These are phyloP conservation scores for Hydrotaea diabolus DNA, from an alignment of 2,888 invertebrate genomes.

Conservation along the genomic window DNA sequence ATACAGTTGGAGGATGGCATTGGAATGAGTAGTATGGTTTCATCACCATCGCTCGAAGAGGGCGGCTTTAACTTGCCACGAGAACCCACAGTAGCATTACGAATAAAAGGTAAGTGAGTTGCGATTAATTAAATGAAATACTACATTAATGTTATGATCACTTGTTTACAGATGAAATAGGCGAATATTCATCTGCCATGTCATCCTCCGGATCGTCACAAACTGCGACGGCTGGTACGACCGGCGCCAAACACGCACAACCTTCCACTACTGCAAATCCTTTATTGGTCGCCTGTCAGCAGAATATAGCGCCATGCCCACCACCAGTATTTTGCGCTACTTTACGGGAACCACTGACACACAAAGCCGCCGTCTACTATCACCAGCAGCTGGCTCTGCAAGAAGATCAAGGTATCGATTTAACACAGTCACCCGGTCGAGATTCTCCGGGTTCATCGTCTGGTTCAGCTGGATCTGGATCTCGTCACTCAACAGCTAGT, in stretches of 20 bases:
- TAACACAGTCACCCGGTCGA: constrained; percentile 95
- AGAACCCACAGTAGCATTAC: constrained; percentile 80
- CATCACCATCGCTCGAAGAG: constrained; percentile 81
- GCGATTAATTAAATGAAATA: background rate
- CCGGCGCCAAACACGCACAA: constrained; percentile 57
- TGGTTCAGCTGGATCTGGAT: constrained; percentile 92
- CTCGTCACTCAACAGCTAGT: constrained; percentile 92
- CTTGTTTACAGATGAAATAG: constrained; percentile 84
- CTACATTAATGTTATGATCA: background rate
- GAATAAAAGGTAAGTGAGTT: constrained; percentile 76
- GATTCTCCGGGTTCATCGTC: constrained; percentile 95
- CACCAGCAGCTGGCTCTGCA: constrained; percentile 91
- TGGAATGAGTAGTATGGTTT: constrained; percentile 79
- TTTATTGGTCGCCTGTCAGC: constrained; percentile 69
- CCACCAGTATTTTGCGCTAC: constrained; percentile 86
- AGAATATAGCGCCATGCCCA: constrained; percentile 81
- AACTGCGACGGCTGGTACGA: constrained; percentile 58
- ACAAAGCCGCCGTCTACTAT: constrained; percentile 89
- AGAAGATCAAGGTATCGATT: constrained; percentile 93
- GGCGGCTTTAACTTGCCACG: constrained; percentile 80
- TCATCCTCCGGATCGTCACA: constrained; percentile 70
- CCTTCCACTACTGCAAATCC: constrained; percentile 66
- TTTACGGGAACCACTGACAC: constrained; percentile 85
- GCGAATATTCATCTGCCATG: constrained; percentile 77
- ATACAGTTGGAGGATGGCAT: constrained; percentile 76